Evolutionary conservation across 2,113 vertebrate genomes (phyloP).

Genomic region (Eurypyga helias): DNA sequence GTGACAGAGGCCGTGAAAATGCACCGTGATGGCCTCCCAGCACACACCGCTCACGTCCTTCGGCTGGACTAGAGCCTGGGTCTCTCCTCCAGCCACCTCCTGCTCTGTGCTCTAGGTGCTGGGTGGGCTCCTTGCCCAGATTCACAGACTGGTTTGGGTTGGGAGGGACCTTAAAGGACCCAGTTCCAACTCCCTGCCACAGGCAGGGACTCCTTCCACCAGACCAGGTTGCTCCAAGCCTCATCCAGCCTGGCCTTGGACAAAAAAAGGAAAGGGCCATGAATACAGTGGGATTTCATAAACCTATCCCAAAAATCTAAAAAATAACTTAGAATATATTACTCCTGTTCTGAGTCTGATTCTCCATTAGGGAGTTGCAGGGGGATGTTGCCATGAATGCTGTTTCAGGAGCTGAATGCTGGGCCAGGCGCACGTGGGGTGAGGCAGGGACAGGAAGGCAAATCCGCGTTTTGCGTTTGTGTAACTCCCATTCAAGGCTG

Average conservation of each 20-base stretch:
- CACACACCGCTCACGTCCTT: fast-evolving
- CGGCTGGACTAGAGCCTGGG: background rate
- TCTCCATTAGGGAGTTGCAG: background rate
- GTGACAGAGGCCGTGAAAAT: background rate
- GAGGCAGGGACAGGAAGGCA: constrained; percentile 40
- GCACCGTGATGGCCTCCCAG: background rate
- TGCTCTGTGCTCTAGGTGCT: background rate
- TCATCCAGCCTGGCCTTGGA: no score
- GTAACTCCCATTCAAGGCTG: constrained; percentile 25
- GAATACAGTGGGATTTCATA: background rate
- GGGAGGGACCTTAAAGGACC: no score
- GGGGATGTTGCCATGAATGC: fast-evolving
- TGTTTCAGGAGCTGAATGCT: background rate
- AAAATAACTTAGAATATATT: background rate
- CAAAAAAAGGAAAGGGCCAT: background rate
- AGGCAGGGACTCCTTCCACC: no score
- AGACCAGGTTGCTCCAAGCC: no score
- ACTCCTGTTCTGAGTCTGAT: background rate
- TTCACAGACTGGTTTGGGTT: no score
- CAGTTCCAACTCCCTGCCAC: no score
- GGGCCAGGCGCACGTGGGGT: background rate
- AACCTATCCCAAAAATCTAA: background rate
- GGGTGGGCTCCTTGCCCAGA: background rate
- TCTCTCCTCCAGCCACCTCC: background rate
- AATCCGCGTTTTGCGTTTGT: constrained; percentile 34